phyloP scores from a whole-genome alignment of 2,797 vertebrate genomes.

The Halcyon chelicuti region DNA sequence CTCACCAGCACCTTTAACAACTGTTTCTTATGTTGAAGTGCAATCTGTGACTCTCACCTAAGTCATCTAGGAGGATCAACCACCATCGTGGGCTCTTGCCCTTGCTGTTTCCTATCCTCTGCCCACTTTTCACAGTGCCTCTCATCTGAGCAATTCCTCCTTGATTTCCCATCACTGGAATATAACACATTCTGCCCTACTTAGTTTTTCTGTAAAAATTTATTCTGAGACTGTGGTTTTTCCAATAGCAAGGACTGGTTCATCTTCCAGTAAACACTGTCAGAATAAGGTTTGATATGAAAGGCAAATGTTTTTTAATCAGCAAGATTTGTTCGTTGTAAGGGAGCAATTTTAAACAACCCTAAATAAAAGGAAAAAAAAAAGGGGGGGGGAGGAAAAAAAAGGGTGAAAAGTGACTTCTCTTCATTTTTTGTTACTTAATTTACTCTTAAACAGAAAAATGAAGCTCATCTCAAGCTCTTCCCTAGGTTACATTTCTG shows the following conservation, averaged over 20 bases:
- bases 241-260: not conserved
- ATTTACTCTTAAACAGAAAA: not conserved
- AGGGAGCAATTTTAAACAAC: not conserved
- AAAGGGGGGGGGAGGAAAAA: accelerated
- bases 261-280: not conserved
- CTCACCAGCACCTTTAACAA: not conserved
- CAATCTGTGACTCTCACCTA: not conserved
- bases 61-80: not conserved
- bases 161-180: not conserved
- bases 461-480: not conserved
- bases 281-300: not conserved
- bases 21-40: not conserved
- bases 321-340: not conserved
- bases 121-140: not conserved
- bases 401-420: not conserved
- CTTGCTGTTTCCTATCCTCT: not conserved
- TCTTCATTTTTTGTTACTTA: not conserved
- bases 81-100: not conserved
- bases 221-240: not conserved
- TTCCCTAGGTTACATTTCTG: not conserved
- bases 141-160: not conserved
- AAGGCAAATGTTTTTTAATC: not conserved
- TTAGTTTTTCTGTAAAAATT: not conserved
- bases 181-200: not conserved
- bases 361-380: too few species aligned